Evolutionary conservation across 2,113 vertebrate genomes (phyloP).

Genomic region (Nematolebias whitei): DNA sequence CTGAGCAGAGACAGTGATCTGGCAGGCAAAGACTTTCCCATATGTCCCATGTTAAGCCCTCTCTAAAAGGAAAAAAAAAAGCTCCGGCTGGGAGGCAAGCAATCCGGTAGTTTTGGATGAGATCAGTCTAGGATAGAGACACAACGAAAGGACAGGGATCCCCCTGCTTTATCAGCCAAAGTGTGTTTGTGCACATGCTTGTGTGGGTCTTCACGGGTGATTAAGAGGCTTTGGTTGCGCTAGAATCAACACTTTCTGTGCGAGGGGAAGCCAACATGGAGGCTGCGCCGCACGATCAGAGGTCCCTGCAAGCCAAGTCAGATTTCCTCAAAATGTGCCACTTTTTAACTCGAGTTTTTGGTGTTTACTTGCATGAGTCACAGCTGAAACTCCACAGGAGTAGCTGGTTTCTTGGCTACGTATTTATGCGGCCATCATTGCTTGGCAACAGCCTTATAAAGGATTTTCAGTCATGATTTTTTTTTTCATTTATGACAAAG

Average conservation of each 20-base stretch:
- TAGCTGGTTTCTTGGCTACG: neutral
- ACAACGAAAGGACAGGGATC: constrained; percentile 36
- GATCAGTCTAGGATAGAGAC: constrained; percentile 27
- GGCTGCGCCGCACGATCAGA: constrained; percentile 25
- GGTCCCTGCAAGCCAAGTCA: constrained; percentile 15
- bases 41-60: constrained; percentile 64
- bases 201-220: constrained; percentile 38
- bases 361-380: constrained; percentile 22
- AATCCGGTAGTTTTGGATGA: constrained; percentile 45
- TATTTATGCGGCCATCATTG: constrained; percentile 17
- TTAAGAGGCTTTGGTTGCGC: constrained; percentile 54
- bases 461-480: constrained; percentile 2
- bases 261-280: neutral
- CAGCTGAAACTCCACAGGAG: constrained; percentile 29
- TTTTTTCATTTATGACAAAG: constrained; percentile 2
- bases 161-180: constrained; percentile 23
- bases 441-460: constrained; percentile 19
- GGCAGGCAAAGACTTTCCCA: constrained; percentile 59
- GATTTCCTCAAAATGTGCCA: neutral
- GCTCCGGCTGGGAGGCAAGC: constrained; percentile 54
- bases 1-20: constrained; percentile 47
- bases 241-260: constrained; percentile 54
- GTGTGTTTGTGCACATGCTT: constrained; percentile 16
- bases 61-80: constrained; percentile 29
- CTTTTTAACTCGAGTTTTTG: constrained; percentile 4